Percentiles rank a stretch among this genome's conserved stretches.
These are phyloP conservation scores for Micrasema minimum DNA, from an alignment of 1,140 invertebrate species.

Conservation along the genomic window DNA sequence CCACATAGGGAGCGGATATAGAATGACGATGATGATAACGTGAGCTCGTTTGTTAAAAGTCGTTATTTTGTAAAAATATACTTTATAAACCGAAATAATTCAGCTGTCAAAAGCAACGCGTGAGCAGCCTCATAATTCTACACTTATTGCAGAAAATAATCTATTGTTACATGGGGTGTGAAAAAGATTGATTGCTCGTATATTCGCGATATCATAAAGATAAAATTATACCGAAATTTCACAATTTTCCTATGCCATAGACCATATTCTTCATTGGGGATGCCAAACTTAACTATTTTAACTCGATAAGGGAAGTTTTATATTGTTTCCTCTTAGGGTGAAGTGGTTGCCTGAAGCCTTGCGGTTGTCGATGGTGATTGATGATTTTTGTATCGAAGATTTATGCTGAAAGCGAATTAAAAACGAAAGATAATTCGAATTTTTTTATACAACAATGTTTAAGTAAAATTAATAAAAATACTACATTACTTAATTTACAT, in stretches of 20 bases:
- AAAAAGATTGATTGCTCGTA: constrained; percentile 15
- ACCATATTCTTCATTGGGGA: neutral
- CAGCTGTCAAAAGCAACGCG: neutral
- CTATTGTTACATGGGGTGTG: constrained; percentile 4
- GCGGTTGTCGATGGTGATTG: constrained; percentile 10
- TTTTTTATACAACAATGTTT: too few relatives aligned
- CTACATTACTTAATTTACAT: too few relatives aligned
- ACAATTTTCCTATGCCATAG: neutral
- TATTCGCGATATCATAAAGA: constrained; percentile 7
- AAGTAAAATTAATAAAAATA: too few relatives aligned
- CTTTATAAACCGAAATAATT: constrained; percentile 8
- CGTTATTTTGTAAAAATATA: too few relatives aligned
- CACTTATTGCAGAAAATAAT: constrained; percentile 9
- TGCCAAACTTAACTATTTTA: constrained; percentile 10
- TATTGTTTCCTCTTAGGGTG: constrained; percentile 10
- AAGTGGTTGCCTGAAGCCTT: neutral
- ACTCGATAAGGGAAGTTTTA: constrained; percentile 31
- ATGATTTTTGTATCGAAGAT: constrained; percentile 18
- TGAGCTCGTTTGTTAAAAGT: too few relatives aligned
- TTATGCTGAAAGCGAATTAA: neutral
- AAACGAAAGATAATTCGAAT: too few relatives aligned
- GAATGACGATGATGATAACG: too few relatives aligned
- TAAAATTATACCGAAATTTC: neutral
- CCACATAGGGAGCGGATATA: too few relatives aligned
- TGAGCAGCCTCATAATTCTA: neutral